Percentiles rank a stretch among this genome's conserved stretches.
Evolutionary conservation across 2,888 invertebrate genomes (phyloP).

Genomic region (Agonum fuliginosum): DNA sequence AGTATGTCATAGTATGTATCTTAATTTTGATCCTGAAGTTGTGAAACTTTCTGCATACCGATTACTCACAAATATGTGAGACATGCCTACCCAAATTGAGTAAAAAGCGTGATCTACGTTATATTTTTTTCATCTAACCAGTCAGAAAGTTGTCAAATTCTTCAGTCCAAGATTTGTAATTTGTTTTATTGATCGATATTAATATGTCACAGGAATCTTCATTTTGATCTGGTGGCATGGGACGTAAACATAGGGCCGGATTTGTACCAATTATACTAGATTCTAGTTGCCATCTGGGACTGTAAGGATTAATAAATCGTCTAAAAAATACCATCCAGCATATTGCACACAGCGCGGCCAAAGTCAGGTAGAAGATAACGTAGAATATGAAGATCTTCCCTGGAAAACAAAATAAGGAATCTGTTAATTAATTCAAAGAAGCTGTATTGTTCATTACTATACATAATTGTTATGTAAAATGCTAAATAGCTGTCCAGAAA

Average conservation of each 20-base stretch:
- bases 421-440: too few relatives aligned
- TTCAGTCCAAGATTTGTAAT: conserved; percentile 87
- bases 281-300: conserved; percentile 92
- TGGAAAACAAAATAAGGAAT: conserved; percentile 77
- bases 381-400: conserved; percentile 97
- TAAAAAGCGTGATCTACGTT: too few relatives aligned
- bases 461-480: too few relatives aligned
- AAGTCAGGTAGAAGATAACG: conserved; percentile 91
- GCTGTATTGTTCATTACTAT: too few relatives aligned
- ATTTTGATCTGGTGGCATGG: conserved; percentile 89
- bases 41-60: too few relatives aligned
- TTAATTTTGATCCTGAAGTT: too few relatives aligned
- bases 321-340: conserved; percentile 96
- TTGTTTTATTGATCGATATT: conserved; percentile 94
- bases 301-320: conserved; percentile 90
- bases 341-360: conserved; percentile 94
- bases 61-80: too few relatives aligned
- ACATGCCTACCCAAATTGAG: background rate
- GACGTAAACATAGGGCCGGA: conserved; percentile 97
- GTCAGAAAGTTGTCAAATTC: conserved; percentile 83
- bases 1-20: too few relatives aligned
- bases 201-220: conserved; percentile 96
- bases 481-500: too few relatives aligned
- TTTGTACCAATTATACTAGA: conserved; percentile 94
- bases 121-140: too few relatives aligned